These are phyloP conservation scores for Tuta absoluta DNA, from an alignment of 2,888 invertebrate species.

Conservation along the genomic window DNA sequence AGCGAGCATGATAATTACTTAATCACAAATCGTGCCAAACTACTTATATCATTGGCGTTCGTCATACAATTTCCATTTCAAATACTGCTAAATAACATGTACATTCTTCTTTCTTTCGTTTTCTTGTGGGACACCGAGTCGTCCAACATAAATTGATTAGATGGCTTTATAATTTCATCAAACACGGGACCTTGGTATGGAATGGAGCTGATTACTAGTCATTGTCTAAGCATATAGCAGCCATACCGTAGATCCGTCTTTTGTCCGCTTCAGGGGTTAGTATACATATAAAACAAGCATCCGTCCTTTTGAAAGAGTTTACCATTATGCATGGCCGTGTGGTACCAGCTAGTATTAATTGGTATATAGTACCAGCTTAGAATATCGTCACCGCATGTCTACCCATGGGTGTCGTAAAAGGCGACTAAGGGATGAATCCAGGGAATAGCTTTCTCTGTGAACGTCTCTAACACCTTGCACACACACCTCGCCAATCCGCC, in stretches of 20 bases:
- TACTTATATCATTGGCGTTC: background rate
- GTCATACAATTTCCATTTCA: slow-evolving; percentile 22
- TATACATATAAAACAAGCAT: slow-evolving; percentile 21
- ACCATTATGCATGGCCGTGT: no score
- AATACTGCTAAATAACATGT: slow-evolving; percentile 28
- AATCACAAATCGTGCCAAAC: background rate
- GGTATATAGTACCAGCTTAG: no score
- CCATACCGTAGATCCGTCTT: slow-evolving; percentile 52
- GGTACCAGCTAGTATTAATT: no score
- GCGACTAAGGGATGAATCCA: no score
- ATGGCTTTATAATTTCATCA: slow-evolving; percentile 40
- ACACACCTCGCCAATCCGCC: no score
- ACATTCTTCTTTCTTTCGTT: no score
- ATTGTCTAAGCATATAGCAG: slow-evolving; percentile 44
- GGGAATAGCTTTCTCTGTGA: no score
- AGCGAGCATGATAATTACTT: background rate
- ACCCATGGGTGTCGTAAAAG: no score
- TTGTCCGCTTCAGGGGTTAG: slow-evolving; percentile 42
- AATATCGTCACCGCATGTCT: no score
- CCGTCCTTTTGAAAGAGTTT: slow-evolving; percentile 26
- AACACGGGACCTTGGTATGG: slow-evolving; percentile 40
- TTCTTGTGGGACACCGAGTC: no score
- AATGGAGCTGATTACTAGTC: slow-evolving; percentile 42
- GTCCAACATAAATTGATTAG: slow-evolving; percentile 18
- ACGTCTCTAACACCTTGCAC: no score